Conservation (phyloP, 2,888 invertebrate species). For the Agelastica alni region DNA sequence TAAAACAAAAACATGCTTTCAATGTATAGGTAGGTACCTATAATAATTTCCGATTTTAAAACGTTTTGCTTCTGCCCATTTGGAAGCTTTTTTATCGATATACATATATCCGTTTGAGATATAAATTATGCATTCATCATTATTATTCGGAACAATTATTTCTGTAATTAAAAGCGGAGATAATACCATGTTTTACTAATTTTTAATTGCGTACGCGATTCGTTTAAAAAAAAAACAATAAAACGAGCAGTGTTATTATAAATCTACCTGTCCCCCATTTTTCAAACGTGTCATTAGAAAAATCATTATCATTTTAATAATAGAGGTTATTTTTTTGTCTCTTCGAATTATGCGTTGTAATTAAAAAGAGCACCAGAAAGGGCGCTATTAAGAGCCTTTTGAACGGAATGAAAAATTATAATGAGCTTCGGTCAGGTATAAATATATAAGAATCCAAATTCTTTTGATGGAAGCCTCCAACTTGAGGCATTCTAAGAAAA, state of each 20-base stretch:
- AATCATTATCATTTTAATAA: slow-evolving; percentile 20
- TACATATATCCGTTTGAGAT: no score
- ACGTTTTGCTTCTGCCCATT: no score
- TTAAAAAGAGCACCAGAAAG: slow-evolving; percentile 25
- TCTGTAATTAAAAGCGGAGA: slow-evolving; percentile 2
- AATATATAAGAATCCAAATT: slow-evolving; percentile 13
- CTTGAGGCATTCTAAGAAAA: slow-evolving; percentile 19
- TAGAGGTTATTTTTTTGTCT: slow-evolving; percentile 19
- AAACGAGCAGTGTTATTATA: slow-evolving; percentile 2
- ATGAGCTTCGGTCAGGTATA: slow-evolving; percentile 19
- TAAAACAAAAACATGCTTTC: no score
- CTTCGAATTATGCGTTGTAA: slow-evolving; percentile 24
- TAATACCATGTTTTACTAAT: slow-evolving; percentile 10
- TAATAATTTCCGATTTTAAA: no score
- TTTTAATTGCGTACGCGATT: slow-evolving; percentile 18
- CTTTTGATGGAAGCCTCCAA: slow-evolving; percentile 13
- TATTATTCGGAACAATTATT: background rate
- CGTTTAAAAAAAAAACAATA: no score
- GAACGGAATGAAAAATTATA: slow-evolving; percentile 21
- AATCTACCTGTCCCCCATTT: slow-evolving; percentile 17
- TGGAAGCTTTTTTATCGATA: no score
- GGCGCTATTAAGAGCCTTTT: slow-evolving; percentile 22
- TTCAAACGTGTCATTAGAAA: slow-evolving; percentile 20
- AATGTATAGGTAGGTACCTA: no score
- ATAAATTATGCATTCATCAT: no score